These are phyloP conservation scores for Drosophila athabasca DNA, from an alignment of 1,140 invertebrate genomes.

Conservation along the genomic window DNA sequence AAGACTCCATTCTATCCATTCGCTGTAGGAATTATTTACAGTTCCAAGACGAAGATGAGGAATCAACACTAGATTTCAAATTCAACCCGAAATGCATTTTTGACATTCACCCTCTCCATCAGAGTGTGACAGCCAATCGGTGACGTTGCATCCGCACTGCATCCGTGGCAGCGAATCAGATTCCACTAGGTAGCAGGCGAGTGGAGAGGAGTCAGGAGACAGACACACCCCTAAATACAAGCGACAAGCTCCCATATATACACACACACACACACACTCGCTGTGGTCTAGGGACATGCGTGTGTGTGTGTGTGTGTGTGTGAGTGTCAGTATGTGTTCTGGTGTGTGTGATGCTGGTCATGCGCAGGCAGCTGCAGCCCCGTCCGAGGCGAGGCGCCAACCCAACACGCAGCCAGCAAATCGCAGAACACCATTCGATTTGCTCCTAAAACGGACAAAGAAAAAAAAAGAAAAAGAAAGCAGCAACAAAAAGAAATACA, in stretches of 20 bases:
- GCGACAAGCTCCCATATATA: slow-evolving; percentile 3
- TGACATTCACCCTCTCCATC: slow-evolving; percentile 38
- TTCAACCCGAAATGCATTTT: slow-evolving; percentile 39
- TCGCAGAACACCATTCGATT: slow-evolving; percentile 66
- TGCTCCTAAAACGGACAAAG: slow-evolving; percentile 62
- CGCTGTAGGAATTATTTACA: too few species aligned
- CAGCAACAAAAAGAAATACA: slow-evolving; percentile 15
- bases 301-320: slow-evolving; percentile 5
- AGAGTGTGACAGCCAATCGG: slow-evolving; percentile 44
- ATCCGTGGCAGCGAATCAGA: slow-evolving; percentile 70
- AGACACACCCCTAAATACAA: slow-evolving; percentile 39
- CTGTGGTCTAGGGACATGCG: too few species aligned
- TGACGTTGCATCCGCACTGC: slow-evolving; percentile 62
- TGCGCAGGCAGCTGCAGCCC: slow-evolving; percentile 61
- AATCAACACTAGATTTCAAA: neutral
- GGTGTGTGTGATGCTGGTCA: slow-evolving; percentile 49
- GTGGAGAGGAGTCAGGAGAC: slow-evolving; percentile 20
- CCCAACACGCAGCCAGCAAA: slow-evolving; percentile 35
- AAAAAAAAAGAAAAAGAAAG: slow-evolving; percentile 23
- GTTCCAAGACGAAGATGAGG: too few species aligned
- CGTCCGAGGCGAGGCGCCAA: slow-evolving; percentile 44
- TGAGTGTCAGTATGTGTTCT: slow-evolving; percentile 23
- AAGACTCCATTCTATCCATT: too few species aligned
- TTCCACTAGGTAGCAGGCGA: slow-evolving; percentile 31
- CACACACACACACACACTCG: neutral